These are phyloP conservation scores for Pipa parva DNA, from an alignment of 2,113 vertebrate species.

Conservation along the genomic window DNA sequence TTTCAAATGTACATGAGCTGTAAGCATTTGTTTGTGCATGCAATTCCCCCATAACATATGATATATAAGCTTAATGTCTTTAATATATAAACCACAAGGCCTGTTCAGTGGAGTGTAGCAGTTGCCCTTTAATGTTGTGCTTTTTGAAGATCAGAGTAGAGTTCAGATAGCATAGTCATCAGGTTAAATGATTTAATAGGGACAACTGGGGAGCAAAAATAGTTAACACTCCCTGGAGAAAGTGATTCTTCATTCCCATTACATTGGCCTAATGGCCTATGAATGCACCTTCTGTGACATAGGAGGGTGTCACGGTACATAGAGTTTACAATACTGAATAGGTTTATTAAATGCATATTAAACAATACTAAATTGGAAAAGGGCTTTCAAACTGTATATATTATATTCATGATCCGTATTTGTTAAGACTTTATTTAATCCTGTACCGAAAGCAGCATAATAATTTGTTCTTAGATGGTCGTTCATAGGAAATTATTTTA, in stretches of 20 bases:
- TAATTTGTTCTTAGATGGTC: too few species aligned
- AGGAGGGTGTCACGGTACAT: constrained; percentile 73
- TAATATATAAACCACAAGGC: constrained; percentile 74
- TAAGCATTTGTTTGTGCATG: constrained; percentile 55
- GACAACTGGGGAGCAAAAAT: constrained; percentile 76
- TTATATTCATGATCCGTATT: constrained; percentile 61
- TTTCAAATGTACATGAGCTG: constrained; percentile 56
- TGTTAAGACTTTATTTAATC: too few species aligned
- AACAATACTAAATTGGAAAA: constrained; percentile 77
- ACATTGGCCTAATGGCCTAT: constrained; percentile 77
- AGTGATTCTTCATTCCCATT: constrained; percentile 78
- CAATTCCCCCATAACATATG: constrained; percentile 54
- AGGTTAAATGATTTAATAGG: constrained; percentile 90
- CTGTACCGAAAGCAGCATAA: too few species aligned
- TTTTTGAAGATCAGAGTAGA: constrained; percentile 88
- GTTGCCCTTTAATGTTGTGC: constrained; percentile 79
- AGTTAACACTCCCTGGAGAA: constrained; percentile 81
- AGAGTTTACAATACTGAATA: constrained; percentile 77
- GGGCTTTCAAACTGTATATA: constrained; percentile 65
- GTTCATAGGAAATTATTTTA: too few species aligned
- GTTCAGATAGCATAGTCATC: constrained; percentile 84
- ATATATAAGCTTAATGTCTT: constrained; percentile 77
- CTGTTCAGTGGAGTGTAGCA: constrained; percentile 71
- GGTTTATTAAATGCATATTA: constrained; percentile 88
- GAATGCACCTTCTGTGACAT: constrained; percentile 58